Evolutionary conservation across 1,140 invertebrate genomes (phyloP), one percentile per base, ranked within the genome.

Genomic region (Bombus superbus): DNA sequence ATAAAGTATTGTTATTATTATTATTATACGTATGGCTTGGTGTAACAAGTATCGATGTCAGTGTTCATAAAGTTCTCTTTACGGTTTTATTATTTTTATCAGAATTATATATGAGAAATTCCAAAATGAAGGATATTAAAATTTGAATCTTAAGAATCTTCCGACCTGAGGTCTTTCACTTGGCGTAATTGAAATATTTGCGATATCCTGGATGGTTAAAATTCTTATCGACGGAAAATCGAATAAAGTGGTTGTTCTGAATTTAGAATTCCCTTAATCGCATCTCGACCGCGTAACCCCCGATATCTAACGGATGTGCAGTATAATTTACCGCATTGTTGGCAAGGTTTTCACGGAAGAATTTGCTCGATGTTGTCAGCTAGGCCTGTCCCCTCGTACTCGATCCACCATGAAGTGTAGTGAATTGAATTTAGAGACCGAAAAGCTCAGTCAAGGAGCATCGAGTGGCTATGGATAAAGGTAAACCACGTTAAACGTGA

Each of bases 391-490:
- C 82, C 82, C 80, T 78, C 75, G 64, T 62, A 57, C 13, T 69
- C 64, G 75, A 84, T 84, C 53, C 75, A 59, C 47, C 81, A 47
- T 83, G 35, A 40, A 83, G 64, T 73, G 53, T 47, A 57, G 47
- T 85, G 76, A 80, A 85, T 85, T 42, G 83, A 85, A 85, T 85
- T 85, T 80, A 80, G 83, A 85, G 66, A 44, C 68, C 66, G 66
- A 80, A 79, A 85, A 85, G 83, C 76, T 80, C 83, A 72, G 75
- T 72, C 75, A 72, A 72, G 83, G 40, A 84, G 83, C 83, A 84
- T 79, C 83, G 83, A 85, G 83, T 40, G 83, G 83, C 76, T 35
- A 62, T 72, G 76, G 76, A 72, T 47, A 38, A 80, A 79, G 76
- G 83, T 79, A 79, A 84, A 84, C 68, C 28, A 69, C 73, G 81